Evolutionary conservation across 2,113 vertebrate species (phyloP).

Genomic region (Psophia crepitans): DNA sequence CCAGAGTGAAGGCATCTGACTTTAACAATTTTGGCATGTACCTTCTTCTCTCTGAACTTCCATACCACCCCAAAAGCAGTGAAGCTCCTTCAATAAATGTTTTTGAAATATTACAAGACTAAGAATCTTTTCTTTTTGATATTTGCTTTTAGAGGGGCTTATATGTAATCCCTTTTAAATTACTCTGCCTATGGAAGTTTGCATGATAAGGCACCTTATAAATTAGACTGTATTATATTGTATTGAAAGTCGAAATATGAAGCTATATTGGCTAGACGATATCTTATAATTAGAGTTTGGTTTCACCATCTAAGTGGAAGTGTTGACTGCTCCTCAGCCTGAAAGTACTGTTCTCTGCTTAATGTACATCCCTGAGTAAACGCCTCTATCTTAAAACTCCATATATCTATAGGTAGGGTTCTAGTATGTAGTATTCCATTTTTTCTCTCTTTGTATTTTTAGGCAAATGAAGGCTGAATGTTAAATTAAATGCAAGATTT

Average conservation of each 20-base stretch:
- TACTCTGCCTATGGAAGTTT: slow-evolving; percentile 49
- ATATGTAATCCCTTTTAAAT: slow-evolving; percentile 64
- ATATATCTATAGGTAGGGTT: not conserved
- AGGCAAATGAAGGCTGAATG: not conserved
- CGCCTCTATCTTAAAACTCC: not conserved
- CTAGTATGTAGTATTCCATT: not conserved
- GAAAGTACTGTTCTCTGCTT: not conserved
- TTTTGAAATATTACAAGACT: not conserved
- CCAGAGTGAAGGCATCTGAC: not conserved
- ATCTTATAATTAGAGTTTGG: slow-evolving; percentile 39
- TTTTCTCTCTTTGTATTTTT: not conserved
- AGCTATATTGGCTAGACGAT: not conserved
- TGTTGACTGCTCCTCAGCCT: not conserved
- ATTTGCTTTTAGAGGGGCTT: slow-evolving; percentile 46
- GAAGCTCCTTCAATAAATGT: not conserved
- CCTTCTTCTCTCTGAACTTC: not conserved
- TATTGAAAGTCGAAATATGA: slow-evolving; percentile 10
- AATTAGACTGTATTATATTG: slow-evolving; percentile 39
- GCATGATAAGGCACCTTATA: slow-evolving; percentile 37
- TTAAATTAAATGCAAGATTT: not conserved
- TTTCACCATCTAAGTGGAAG: not conserved
- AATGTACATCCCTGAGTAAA: not conserved
- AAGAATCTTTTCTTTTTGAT: slow-evolving; percentile 9
- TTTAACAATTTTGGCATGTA: not conserved
- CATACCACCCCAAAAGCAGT: not conserved